phyloP scores from a whole-genome alignment of 2,113 vertebrate species.

The Oreocharis arfaki region DNA sequence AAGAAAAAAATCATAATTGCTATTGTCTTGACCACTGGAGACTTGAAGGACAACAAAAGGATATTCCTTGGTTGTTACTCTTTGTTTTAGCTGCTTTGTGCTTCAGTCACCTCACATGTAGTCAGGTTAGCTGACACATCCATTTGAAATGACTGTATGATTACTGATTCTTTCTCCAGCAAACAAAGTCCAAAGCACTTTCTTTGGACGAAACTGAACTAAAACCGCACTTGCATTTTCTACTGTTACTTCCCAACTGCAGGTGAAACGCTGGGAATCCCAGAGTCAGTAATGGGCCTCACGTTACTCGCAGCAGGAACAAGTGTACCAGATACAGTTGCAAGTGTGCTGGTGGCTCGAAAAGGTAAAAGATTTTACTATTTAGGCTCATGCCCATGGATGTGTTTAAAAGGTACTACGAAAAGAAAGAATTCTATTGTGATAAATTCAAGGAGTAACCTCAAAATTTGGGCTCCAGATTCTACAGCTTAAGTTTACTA shows the following conservation, averaged over 20 bases:
- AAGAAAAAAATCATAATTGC: background rate
- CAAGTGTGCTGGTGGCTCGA: constrained; percentile 92
- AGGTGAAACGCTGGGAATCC: constrained; percentile 91
- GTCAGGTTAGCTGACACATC: constrained; percentile 42
- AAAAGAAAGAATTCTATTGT: background rate
- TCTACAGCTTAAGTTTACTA: background rate
- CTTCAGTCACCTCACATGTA: background rate
- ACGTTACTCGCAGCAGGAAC: constrained; percentile 94
- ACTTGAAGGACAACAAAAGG: background rate
- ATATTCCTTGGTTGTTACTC: background rate
- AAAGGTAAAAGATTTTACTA: constrained; percentile 81
- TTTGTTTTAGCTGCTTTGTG: background rate
- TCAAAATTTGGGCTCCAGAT: background rate
- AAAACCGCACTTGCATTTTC: background rate
- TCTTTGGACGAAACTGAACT: background rate
- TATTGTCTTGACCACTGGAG: background rate
- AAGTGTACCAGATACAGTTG: constrained; percentile 93
- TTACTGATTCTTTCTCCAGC: background rate
- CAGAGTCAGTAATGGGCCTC: constrained; percentile 96
- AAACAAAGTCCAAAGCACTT: background rate
- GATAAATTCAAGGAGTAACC: background rate
- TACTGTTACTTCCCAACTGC: background rate
- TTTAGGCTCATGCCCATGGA: background rate
- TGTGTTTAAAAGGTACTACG: background rate
- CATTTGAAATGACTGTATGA: background rate